Evolutionary conservation across 2,888 invertebrate species (phyloP).

Genomic region (Diogma glabrata): DNA sequence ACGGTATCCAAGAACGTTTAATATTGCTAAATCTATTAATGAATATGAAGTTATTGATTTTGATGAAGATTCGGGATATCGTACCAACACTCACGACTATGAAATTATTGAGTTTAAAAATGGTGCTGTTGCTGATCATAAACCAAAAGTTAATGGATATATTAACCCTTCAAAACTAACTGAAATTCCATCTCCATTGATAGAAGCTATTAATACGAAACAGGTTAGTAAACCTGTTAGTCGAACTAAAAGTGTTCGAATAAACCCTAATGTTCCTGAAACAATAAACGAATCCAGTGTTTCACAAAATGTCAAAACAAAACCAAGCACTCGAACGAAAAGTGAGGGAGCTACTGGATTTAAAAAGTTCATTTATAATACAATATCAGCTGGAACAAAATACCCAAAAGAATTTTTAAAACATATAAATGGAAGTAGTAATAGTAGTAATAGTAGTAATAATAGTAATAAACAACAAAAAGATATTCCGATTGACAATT

Average conservation of each 20-base stretch:
- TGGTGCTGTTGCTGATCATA: slow-evolving; percentile 1
- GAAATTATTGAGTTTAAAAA: slow-evolving; percentile 10
- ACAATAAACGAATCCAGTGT: background rate
- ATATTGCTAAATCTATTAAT: slow-evolving; percentile 5
- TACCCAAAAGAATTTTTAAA: slow-evolving; percentile 13
- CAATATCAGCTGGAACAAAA: slow-evolving; percentile 14
- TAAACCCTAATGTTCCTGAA: slow-evolving; percentile 10
- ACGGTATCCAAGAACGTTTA: slow-evolving; percentile 6
- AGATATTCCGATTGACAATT: background rate
- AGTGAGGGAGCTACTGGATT: slow-evolving; percentile 2
- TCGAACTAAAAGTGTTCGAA: slow-evolving; percentile 14
- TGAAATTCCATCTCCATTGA: too few species aligned
- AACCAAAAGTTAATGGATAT: too few species aligned
- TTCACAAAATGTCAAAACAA: background rate
- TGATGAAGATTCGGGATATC: slow-evolving; percentile 5
- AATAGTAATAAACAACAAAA: background rate
- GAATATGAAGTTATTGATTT: slow-evolving; percentile 8
- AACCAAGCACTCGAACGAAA: background rate
- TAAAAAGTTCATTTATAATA: slow-evolving; percentile 12
- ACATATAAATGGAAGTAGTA: background rate
- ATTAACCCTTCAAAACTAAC: too few species aligned
- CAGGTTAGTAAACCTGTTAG: background rate
- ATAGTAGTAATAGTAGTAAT: background rate
- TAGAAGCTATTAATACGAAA: background rate
- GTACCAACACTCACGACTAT: background rate